A percentile compares a stretch with the other conserved stretches of the same genome.
Conservation (phyloP, 1,140 invertebrate genomes). For the Arion vulgaris region DNA sequence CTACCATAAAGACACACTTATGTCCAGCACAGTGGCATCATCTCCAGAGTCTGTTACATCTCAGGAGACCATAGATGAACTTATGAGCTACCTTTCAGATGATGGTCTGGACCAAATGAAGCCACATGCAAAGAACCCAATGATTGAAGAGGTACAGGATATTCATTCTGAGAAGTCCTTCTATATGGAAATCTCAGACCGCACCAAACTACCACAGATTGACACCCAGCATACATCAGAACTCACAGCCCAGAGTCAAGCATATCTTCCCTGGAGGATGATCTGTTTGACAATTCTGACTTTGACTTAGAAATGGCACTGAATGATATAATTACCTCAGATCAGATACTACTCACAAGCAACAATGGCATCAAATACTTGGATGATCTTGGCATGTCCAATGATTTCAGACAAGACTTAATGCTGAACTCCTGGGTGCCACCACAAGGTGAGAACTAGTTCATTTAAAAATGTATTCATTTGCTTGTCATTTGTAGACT, state of each 20-base stretch:
- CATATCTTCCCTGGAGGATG: constrained; percentile 46
- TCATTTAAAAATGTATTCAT: background rate
- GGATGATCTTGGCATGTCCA: constrained; percentile 18
- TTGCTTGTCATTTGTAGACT: no score
- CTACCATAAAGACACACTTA: background rate
- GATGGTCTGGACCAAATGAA: constrained; percentile 37
- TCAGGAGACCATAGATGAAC: constrained; percentile 56
- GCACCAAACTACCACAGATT: constrained; percentile 13
- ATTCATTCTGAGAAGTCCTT: constrained; percentile 36
- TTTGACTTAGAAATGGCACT: constrained; percentile 19
- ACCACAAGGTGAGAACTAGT: background rate
- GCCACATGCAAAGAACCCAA: constrained; percentile 40
- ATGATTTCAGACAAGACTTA: constrained; percentile 5
- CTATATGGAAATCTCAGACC: constrained; percentile 13
- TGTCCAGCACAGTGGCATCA: background rate
- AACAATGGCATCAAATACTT: background rate
- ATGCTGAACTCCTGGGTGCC: background rate
- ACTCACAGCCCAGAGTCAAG: constrained; percentile 47
- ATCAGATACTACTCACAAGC: constrained; percentile 44
- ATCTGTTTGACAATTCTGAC: constrained; percentile 18
- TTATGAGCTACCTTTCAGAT: constrained; percentile 52
- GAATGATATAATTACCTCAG: constrained; percentile 30
- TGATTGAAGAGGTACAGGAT: constrained; percentile 38
- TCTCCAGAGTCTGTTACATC: constrained; percentile 7
- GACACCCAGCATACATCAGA: constrained; percentile 17